These are phyloP conservation scores for Bolinopsis microptera DNA, from an alignment of 37 sponge, comb jelly and placozoan genomes.

Conservation along the genomic window DNA sequence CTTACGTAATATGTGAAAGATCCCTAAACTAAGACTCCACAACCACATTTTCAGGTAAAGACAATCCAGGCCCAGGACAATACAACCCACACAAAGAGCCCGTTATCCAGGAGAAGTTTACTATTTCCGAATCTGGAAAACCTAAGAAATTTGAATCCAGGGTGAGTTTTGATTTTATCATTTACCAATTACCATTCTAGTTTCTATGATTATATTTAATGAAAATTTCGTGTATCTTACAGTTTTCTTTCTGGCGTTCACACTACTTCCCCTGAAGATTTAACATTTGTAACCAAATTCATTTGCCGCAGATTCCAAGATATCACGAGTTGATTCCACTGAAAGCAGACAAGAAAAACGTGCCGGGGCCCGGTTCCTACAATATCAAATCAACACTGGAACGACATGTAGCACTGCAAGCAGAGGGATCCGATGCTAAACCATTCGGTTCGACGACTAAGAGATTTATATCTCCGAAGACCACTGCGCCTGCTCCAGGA, in stretches of 20 bases:
- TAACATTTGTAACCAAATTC: background rate
- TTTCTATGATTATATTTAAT: no score
- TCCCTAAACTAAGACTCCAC: no score
- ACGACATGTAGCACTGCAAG: constrained; percentile 22
- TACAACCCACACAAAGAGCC: constrained; percentile 59
- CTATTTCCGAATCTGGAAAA: constrained; percentile 47
- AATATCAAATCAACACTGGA: constrained; percentile 68
- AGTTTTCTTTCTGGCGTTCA: no score
- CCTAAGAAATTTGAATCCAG: constrained; percentile 64
- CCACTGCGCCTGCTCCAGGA: constrained; percentile 77
- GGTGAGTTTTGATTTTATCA: background rate
- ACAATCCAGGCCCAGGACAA: constrained; percentile 60
- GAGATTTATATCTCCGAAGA: constrained; percentile 76
- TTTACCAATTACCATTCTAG: background rate
- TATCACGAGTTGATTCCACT: constrained; percentile 80
- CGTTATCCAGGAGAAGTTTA: constrained; percentile 53
- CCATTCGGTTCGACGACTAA: constrained; percentile 85
- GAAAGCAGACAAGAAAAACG: constrained; percentile 76
- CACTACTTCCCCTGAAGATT: no score
- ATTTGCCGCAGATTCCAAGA: constrained; percentile 74
- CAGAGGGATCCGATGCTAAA: constrained; percentile 43
- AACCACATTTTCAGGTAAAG: constrained; percentile 61
- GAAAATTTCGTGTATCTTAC: no score
- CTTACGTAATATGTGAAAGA: no score
- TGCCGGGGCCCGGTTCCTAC: constrained; percentile 93